These are phyloP conservation scores for Spicauda simplicius DNA, from an alignment of 2,888 invertebrate species.

Conservation along the genomic window DNA sequence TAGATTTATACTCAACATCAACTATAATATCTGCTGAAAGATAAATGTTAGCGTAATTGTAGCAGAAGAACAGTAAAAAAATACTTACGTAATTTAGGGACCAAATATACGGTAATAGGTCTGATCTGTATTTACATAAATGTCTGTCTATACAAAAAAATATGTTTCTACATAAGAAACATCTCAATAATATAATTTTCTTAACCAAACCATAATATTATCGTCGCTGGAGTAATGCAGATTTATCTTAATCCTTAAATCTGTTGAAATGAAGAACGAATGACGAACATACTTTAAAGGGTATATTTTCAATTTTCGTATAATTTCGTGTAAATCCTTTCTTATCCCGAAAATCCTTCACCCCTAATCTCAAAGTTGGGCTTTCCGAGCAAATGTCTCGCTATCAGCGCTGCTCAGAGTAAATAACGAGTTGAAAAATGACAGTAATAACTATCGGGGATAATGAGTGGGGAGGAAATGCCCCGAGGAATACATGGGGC, in stretches of 20 bases:
- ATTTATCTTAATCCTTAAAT: slow-evolving; percentile 1
- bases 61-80: too few species aligned
- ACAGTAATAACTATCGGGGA: slow-evolving; percentile 83
- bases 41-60: too few species aligned
- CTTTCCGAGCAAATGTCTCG: slow-evolving; percentile 77
- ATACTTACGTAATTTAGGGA: too few species aligned
- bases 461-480: slow-evolving; percentile 82
- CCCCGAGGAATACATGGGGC: slow-evolving; percentile 80
- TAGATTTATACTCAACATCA: too few species aligned
- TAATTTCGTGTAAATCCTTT: slow-evolving; percentile 68
- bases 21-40: too few species aligned
- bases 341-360: slow-evolving; percentile 65
- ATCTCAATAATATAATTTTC: neutral
- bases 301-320: slow-evolving; percentile 76
- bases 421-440: slow-evolving; percentile 85
- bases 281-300: slow-evolving; percentile 59
- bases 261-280: slow-evolving; percentile 19
- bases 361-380: slow-evolving; percentile 73
- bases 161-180: neutral
- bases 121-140: too few species aligned
- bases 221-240: neutral
- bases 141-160: too few species aligned
- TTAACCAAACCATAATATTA: neutral
- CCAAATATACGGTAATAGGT: too few species aligned
- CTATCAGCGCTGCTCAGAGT: slow-evolving; percentile 82